phyloP scores from a whole-genome alignment of 2,888 invertebrate genomes.

The Athalia circularis region DNA sequence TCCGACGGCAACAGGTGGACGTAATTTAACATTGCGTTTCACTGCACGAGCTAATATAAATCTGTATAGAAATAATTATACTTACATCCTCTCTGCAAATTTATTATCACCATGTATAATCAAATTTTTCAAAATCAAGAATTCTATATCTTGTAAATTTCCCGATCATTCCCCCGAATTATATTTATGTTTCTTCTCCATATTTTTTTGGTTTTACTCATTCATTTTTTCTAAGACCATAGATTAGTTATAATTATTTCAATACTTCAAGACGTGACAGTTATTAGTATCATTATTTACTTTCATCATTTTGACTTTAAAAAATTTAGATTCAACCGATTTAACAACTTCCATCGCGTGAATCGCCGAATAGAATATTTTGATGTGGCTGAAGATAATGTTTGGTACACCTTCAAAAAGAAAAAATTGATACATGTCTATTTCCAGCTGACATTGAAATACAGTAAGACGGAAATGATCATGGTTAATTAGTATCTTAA shows the following conservation, averaged over 20 bases:
- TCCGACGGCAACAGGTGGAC: conserved; percentile 32
- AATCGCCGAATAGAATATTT: too few species aligned
- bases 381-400: too few species aligned
- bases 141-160: too few species aligned
- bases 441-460: too few species aligned
- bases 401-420: too few species aligned
- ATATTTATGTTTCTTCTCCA: too few species aligned
- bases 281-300: neutral
- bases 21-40: neutral
- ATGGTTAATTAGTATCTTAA: neutral
- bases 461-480: too few species aligned
- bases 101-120: neutral
- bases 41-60: neutral
- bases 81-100: neutral
- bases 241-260: neutral
- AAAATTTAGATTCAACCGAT: neutral
- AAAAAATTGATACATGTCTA: too few species aligned
- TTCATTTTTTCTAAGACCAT: too few species aligned
- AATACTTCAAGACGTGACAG: neutral
- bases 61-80: too few species aligned
- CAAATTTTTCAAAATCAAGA: neutral
- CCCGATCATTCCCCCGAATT: too few species aligned
- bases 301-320: neutral
- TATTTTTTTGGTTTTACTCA: too few species aligned
- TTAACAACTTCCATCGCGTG: neutral